A percentile compares a stretch with the other conserved stretches of the same genome.
phyloP scores from a whole-genome alignment of 2,888 invertebrate species.

The Diloba caeruleocephala region DNA sequence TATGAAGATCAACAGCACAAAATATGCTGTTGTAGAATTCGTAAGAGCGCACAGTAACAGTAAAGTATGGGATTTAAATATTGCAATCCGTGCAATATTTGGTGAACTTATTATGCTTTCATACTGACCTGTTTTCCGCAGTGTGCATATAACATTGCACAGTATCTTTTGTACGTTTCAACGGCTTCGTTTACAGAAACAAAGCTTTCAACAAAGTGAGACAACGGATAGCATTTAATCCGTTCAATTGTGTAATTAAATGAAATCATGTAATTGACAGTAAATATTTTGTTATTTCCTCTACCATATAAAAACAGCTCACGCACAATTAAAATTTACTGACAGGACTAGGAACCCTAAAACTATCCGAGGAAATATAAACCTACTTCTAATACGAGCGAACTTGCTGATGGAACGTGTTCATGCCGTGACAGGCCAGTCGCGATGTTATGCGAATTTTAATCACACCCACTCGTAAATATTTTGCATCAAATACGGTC shows the following conservation, averaged over 20 bases:
- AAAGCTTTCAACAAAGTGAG: slow-evolving; percentile 6
- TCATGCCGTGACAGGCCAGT: slow-evolving; percentile 6
- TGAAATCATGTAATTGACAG: no score
- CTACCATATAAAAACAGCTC: background rate
- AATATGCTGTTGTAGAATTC: background rate
- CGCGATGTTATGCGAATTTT: slow-evolving; percentile 42
- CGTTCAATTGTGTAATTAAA: no score
- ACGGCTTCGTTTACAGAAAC: slow-evolving; percentile 24
- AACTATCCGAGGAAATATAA: slow-evolving; percentile 31
- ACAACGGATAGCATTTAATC: no score
- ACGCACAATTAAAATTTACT: no score
- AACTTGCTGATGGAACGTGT: slow-evolving; percentile 18
- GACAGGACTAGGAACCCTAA: slow-evolving; percentile 2
- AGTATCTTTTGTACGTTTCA: background rate
- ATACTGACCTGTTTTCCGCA: slow-evolving; percentile 3
- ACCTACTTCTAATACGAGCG: slow-evolving; percentile 40
- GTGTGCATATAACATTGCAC: slow-evolving; percentile 21
- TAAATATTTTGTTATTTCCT: no score
- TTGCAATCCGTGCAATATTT: background rate
- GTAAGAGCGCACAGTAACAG: background rate
- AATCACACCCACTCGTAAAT: slow-evolving; percentile 29
- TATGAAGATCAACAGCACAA: no score
- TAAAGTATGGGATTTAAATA: background rate
- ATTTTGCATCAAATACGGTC: slow-evolving; percentile 25
- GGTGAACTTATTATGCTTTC: slow-evolving; percentile 3